Percentiles rank a stretch among this genome's conserved stretches.
These are phyloP conservation scores for Halichondria panicea DNA, from an alignment of 37 sponge, comb jelly and placozoan species.

Conservation along the genomic window DNA sequence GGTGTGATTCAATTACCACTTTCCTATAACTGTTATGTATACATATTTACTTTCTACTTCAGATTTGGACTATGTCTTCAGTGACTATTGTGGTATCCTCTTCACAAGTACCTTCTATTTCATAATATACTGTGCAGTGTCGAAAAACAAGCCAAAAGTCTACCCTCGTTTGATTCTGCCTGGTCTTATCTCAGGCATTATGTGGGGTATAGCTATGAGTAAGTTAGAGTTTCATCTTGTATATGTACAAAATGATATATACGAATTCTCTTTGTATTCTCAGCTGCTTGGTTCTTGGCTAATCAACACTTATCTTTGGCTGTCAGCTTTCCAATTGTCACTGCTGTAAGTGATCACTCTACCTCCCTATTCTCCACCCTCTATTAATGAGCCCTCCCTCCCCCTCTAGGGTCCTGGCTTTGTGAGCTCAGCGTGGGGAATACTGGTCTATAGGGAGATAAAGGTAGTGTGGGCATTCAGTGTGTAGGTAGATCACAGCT, in stretches of 20 bases:
- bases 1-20: constrained; percentile 28
- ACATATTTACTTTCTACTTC: neutral
- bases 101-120: constrained; percentile 70
- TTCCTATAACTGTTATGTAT: neutral
- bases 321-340: constrained; percentile 65
- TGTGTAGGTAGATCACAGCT: neutral
- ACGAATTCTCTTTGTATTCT: neutral
- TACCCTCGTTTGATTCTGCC: constrained; percentile 76
- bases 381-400: neutral
- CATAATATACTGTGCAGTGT: constrained; percentile 47
- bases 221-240: neutral
- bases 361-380: neutral
- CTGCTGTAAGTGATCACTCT: constrained; percentile 60
- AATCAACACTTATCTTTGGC: constrained; percentile 73
- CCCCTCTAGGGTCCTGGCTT: constrained; percentile 72
- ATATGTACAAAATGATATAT: neutral
- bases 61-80: constrained; percentile 79
- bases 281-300: constrained; percentile 75
- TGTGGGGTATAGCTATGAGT: constrained; percentile 89
- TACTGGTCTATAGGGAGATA: constrained; percentile 75
- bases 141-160: constrained; percentile 69
- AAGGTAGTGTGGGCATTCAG: constrained; percentile 29
- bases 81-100: constrained; percentile 78
- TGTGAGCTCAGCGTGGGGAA: constrained; percentile 72
- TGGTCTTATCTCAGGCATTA: constrained; percentile 78